Evolutionary conservation across 2,888 invertebrate species (phyloP), one percentile per base, ranked within the genome.

Genomic region (Prenolepis imparis): DNA sequence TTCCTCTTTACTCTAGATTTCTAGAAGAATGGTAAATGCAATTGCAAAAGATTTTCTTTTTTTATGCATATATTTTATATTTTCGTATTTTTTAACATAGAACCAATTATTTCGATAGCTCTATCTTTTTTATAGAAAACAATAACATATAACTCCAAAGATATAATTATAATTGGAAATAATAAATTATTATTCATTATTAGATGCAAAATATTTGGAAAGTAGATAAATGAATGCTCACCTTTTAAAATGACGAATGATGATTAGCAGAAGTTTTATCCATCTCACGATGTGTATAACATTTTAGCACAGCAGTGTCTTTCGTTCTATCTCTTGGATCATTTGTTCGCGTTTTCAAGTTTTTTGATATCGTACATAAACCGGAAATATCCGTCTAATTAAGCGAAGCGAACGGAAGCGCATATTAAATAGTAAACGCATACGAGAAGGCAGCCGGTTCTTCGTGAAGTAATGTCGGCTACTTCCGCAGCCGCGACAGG

Each of bases 401-500:
- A 36, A 72, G 28, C 32, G 28, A 61, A 61, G 15, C 41, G 32
- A 44, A 36, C 68, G 32, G 57, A 41, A 55, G 68, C 70, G 78
- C 78, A 72, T 55, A 48, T 80, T 41, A 72, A 44, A 48, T 18
- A 70, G 55, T 32, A 36, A 70, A 21, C 44, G 59, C 44, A 55
- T 24, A 70, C 78, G 59, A 59, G 41, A 36, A 59, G 78, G 21
- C 72, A 70, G 32, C 36, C 59, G 67, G 77, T 41, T 67, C 24
- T 32, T 44, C 70, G 39, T 80, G 70, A 80, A 80, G 70, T 80
- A 80, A 80, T 44, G 78, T 70, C 72, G 78, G 78, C 78, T 70
- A 78, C 70, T 80, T 80, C 72, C 59, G 78, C 78, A 80, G 78
- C 78, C 72, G 78, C 59, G 72, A 70, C 57, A 48, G 59, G 28